Evolutionary conservation across 2,797 vertebrate species (phyloP).

Genomic region (Crypturellus tataupa): DNA sequence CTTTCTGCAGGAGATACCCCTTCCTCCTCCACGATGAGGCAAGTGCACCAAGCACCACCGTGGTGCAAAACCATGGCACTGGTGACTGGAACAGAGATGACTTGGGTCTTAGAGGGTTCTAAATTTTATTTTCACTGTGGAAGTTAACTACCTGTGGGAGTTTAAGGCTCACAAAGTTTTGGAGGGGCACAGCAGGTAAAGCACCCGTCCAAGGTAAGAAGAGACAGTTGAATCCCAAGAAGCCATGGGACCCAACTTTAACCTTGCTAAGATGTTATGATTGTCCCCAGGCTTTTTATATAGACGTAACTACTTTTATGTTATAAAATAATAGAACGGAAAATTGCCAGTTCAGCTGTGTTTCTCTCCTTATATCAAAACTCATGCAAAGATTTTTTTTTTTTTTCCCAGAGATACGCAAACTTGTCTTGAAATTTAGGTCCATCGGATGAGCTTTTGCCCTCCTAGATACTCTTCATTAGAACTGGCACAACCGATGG

Average conservation of each 20-base stretch:
- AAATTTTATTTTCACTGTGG: background rate
- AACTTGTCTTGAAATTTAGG: background rate
- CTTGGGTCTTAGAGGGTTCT: too few species aligned
- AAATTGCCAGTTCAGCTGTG: background rate
- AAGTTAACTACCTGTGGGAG: background rate
- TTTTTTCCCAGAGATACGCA: background rate
- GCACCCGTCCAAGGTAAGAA: background rate
- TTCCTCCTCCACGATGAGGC: background rate
- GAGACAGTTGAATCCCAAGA: background rate
- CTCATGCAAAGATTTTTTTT: background rate
- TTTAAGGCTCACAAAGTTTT: background rate
- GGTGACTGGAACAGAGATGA: background rate
- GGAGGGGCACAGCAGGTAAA: background rate
- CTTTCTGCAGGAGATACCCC: background rate
- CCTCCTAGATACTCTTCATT: background rate
- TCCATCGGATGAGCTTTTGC: too few species aligned
- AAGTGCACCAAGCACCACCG: background rate
- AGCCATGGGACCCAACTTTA: background rate
- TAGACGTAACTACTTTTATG: background rate
- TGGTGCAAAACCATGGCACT: background rate
- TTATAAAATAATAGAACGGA: background rate
- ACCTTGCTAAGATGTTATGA: background rate
- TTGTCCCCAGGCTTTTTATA: background rate
- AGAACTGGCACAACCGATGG: background rate
- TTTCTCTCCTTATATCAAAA: background rate